These are phyloP conservation scores for Omphaloscelis lunosa DNA, from an alignment of 2,888 invertebrate genomes.

Conservation along the genomic window DNA sequence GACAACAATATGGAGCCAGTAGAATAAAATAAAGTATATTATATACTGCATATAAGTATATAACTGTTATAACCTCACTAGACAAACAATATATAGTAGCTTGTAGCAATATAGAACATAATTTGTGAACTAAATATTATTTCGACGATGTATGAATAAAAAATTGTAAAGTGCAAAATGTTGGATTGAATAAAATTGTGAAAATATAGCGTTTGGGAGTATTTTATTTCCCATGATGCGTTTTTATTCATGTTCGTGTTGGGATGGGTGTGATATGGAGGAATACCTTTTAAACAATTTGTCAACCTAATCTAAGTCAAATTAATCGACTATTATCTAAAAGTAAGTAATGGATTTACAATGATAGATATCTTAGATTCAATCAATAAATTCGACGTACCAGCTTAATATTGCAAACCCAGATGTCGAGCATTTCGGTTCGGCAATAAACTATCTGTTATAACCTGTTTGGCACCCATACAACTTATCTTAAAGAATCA, in stretches of 20 bases:
- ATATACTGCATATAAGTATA: constrained; percentile 28
- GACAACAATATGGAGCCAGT: constrained; percentile 68
- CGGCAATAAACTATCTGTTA: constrained; percentile 6
- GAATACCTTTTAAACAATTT: neutral
- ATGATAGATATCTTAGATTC: neutral
- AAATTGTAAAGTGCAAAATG: constrained; percentile 51
- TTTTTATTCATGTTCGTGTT: neutral
- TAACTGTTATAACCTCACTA: constrained; percentile 57
- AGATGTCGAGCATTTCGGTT: neutral
- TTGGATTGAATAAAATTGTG: constrained; percentile 53
- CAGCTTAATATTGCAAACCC: neutral
- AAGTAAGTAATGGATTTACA: neutral
- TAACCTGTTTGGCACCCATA: neutral
- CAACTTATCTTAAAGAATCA: constrained; percentile 18
- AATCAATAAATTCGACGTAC: neutral
- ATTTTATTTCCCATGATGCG: neutral
- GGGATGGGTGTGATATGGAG: neutral
- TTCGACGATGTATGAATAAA: constrained; percentile 52
- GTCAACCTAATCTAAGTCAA: neutral
- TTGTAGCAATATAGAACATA: constrained; percentile 32
- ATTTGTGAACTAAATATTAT: constrained; percentile 49
- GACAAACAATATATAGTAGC: constrained; percentile 52
- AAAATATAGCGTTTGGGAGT: constrained; percentile 38
- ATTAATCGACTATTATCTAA: neutral
- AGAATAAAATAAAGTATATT: constrained; percentile 63